Conservation (phyloP, 2,797 vertebrate genomes). For the Thripadectes ignobilis region DNA sequence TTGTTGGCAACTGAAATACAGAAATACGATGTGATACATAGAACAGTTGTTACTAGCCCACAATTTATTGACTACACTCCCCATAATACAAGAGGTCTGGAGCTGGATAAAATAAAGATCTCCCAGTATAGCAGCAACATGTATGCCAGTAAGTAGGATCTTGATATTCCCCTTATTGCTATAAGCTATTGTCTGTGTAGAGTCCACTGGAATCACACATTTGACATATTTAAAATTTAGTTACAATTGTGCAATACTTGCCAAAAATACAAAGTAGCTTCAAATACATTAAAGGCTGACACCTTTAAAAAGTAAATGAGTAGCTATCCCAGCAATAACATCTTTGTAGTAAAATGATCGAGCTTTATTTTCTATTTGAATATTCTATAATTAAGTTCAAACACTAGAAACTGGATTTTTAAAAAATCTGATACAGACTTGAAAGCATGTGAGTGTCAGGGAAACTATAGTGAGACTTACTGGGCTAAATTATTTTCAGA, state of each 20-base stretch:
- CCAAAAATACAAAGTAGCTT: not conserved
- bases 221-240: not conserved
- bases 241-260: not conserved
- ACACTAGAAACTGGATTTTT: not conserved
- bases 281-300: not conserved
- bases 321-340: not conserved
- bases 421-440: not conserved
- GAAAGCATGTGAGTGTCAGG: not conserved
- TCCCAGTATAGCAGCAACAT: not conserved
- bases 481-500: not conserved
- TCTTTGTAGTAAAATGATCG: not conserved
- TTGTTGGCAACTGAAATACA: constrained; percentile 8
- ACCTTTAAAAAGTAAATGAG: not conserved
- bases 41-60: not conserved
- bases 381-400: not conserved
- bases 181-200: not conserved
- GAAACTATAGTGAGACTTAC: not conserved
- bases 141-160: not conserved
- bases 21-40: constrained; percentile 43
- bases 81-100: not conserved
- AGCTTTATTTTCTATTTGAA: not conserved
- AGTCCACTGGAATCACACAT: not conserved
- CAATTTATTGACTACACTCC: not conserved
- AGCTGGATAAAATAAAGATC: not conserved
- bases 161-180: not conserved